Percentiles rank a stretch among this genome's conserved stretches.
phyloP scores from a whole-genome alignment of 2,888 invertebrate genomes.

The Phania funesta region DNA sequence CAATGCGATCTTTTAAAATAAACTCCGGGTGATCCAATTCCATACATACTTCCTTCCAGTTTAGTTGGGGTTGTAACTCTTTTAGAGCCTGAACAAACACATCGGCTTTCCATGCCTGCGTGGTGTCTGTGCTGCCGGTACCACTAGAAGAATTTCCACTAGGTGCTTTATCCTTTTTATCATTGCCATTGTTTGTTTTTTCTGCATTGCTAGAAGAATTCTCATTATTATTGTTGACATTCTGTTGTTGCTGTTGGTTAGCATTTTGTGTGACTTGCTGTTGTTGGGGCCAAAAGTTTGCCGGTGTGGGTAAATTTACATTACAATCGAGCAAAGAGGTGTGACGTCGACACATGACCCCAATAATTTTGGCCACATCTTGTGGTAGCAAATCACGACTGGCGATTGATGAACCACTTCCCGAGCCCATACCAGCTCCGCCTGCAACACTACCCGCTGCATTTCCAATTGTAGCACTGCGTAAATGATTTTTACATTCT shows the following conservation, averaged over 20 bases:
- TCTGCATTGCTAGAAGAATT: slow-evolving; percentile 68
- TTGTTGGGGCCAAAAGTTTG: slow-evolving; percentile 84
- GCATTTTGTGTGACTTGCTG: slow-evolving; percentile 57
- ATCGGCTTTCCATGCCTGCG: slow-evolving; percentile 93
- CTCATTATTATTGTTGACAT: slow-evolving; percentile 74
- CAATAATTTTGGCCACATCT: slow-evolving; percentile 91
- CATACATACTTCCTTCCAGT: slow-evolving; percentile 95
- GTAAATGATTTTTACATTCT: slow-evolving; percentile 91
- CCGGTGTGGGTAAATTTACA: slow-evolving; percentile 86
- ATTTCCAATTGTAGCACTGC: slow-evolving; percentile 83
- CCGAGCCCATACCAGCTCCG: background rate
- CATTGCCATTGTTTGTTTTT: slow-evolving; percentile 72
- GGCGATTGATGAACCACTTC: background rate
- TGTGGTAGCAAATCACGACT: slow-evolving; percentile 90
- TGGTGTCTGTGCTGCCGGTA: slow-evolving; percentile 82
- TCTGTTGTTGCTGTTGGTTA: slow-evolving; percentile 70
- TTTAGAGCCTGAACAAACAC: slow-evolving; percentile 95
- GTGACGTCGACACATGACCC: slow-evolving; percentile 93
- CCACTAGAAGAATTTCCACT: slow-evolving; percentile 53
- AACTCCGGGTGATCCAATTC: slow-evolving; percentile 94
- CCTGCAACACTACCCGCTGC: slow-evolving; percentile 83
- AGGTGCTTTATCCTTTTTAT: slow-evolving; percentile 72
- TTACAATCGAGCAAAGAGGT: slow-evolving; percentile 84
- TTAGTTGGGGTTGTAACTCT: slow-evolving; percentile 91
- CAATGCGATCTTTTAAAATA: slow-evolving; percentile 91